phyloP scores from a whole-genome alignment of 2,888 invertebrate species.

The Catocala sponsa region DNA sequence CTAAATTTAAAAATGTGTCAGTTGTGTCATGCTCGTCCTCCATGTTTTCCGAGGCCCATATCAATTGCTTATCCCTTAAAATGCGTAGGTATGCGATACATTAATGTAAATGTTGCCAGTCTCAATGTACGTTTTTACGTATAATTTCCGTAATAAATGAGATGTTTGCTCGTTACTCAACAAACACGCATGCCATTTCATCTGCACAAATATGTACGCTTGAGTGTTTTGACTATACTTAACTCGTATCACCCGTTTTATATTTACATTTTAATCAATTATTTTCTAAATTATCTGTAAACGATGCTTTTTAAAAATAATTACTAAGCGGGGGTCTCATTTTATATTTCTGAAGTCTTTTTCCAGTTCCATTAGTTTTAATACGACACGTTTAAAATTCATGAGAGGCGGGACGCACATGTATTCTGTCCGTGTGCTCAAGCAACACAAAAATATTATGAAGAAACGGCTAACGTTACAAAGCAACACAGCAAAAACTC shows the following conservation, averaged over 20 bases:
- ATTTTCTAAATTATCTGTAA: no score
- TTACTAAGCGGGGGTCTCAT: neutral
- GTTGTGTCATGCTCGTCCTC: no score
- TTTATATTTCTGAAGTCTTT: conserved; percentile 4
- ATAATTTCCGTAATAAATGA: conserved; percentile 18
- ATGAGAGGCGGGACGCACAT: conserved; percentile 17
- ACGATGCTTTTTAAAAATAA: neutral
- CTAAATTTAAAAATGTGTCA: no score
- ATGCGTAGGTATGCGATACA: neutral
- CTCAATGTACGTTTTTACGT: conserved; percentile 9
- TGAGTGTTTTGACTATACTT: conserved; percentile 4
- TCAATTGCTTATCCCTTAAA: conserved; percentile 4
- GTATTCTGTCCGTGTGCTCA: neutral
- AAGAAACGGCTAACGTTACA: conserved; percentile 23
- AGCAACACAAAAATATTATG: conserved; percentile 25
- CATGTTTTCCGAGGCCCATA: neutral
- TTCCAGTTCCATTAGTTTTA: conserved; percentile 13
- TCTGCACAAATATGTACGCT: conserved; percentile 7
- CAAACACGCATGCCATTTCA: conserved; percentile 11
- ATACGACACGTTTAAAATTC: conserved; percentile 7
- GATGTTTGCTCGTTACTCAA: conserved; percentile 12
- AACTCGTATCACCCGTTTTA: no score
- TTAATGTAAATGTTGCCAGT: conserved; percentile 1
- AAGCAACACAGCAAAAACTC: conserved; percentile 22
- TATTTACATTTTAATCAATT: no score